These are phyloP conservation scores for Brachionus calyciflorus DNA, from an alignment of 1,140 invertebrate species.

Conservation along the genomic window DNA sequence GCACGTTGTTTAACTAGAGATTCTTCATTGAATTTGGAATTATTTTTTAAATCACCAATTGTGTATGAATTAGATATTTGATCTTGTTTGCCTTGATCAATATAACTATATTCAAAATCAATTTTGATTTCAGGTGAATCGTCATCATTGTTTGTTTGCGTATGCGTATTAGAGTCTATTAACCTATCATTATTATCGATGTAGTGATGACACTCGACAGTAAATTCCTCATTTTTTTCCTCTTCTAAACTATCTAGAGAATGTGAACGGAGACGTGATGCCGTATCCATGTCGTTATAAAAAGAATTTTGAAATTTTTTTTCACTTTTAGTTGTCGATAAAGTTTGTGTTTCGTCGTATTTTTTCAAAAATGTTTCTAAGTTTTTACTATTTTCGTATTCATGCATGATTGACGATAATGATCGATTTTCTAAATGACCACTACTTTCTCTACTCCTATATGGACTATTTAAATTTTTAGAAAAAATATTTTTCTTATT, in stretches of 20 bases:
- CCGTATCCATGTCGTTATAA: neutral
- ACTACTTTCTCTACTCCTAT: no score
- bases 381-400: conserved; percentile 18
- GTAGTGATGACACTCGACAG: neutral
- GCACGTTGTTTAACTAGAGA: conserved; percentile 11
- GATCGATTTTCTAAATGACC: neutral
- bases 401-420: conserved; percentile 36
- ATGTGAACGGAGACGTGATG: neutral
- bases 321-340: conserved; percentile 37
- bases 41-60: conserved; percentile 11
- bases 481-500: neutral
- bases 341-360: conserved; percentile 29
- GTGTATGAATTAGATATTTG: neutral
- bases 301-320: conserved; percentile 20
- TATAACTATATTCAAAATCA: no score
- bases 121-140: neutral
- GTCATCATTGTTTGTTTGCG: neutral
- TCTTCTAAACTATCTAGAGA: conserved; percentile 36
- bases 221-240: conserved; percentile 29
- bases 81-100: neutral
- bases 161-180: no score
- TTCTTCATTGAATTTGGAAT: neutral
- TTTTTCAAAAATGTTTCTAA: conserved; percentile 38
- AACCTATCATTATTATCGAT: neutral
- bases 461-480: no score